Evolutionary conservation across 1,140 invertebrate species (phyloP).

Genomic region (Telenomus remus): DNA sequence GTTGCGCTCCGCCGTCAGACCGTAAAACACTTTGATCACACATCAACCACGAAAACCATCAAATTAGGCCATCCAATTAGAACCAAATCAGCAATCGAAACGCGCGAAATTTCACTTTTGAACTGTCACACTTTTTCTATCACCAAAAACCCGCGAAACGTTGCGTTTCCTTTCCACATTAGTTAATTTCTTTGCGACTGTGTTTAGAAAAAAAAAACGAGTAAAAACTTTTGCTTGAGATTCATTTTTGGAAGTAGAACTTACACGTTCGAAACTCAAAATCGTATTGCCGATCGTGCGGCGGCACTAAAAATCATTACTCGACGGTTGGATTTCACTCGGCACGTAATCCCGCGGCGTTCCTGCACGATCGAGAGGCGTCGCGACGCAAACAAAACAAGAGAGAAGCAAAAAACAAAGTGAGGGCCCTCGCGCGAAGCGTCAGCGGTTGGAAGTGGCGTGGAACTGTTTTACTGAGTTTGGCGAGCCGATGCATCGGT

Average conservation of each 20-base stretch:
- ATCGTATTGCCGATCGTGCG: constrained; percentile 10
- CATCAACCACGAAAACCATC: constrained; percentile 29
- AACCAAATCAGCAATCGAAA: background rate
- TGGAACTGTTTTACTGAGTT: constrained; percentile 65
- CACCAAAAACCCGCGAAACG: constrained; percentile 11
- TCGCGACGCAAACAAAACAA: constrained; percentile 48
- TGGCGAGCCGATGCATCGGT: constrained; percentile 62
- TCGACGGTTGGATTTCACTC: constrained; percentile 35
- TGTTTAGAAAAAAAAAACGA: too few relatives aligned
- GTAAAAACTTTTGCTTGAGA: too few relatives aligned
- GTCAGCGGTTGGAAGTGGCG: constrained; percentile 62
- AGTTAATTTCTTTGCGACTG: too few relatives aligned
- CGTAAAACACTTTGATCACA: constrained; percentile 25
- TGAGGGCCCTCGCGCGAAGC: constrained; percentile 44
- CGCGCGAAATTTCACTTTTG: too few relatives aligned
- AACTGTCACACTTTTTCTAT: background rate
- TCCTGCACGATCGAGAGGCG: constrained; percentile 40
- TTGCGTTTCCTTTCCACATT: constrained; percentile 9
- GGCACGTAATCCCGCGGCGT: constrained; percentile 42
- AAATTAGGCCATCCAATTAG: constrained; percentile 6
- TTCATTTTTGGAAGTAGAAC: too few relatives aligned
- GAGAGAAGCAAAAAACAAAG: too few relatives aligned
- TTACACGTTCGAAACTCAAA: constrained; percentile 18
- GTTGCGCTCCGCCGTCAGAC: constrained; percentile 1
- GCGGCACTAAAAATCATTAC: constrained; percentile 30